A percentile compares a stretch with the other conserved stretches of the same genome.
phyloP scores from a whole-genome alignment of 2,797 vertebrate genomes.

The Adelosebastes latens region DNA sequence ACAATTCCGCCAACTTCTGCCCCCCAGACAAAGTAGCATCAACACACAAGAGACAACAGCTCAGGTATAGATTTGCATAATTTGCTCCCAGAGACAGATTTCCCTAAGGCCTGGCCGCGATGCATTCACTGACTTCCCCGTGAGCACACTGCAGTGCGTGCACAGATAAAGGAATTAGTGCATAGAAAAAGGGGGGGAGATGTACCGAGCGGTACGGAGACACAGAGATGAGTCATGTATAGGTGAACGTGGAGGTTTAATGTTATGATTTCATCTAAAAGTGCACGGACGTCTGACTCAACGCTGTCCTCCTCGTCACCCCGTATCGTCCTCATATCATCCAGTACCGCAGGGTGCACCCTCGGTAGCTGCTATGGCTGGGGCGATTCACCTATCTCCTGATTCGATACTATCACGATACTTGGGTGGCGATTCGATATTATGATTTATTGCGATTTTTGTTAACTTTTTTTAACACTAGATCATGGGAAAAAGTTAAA shows the following conservation, averaged over 20 bases:
- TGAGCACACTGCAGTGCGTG: not conserved
- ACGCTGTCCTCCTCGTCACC: not conserved
- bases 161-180: conserved; percentile 1
- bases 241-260: not conserved
- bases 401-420: too few species aligned
- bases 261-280: not conserved
- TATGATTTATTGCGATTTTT: too few species aligned
- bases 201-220: not conserved
- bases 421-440: too few species aligned
- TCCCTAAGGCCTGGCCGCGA: conserved; percentile 6
- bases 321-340: not conserved
- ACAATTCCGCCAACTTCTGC: not conserved
- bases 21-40: not conserved
- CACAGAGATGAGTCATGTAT: conserved; percentile 8
- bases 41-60: not conserved
- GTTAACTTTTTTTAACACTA: too few species aligned
- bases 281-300: not conserved
- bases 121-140: conserved; percentile 14
- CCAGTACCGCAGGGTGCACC: not conserved
- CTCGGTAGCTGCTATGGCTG: too few species aligned
- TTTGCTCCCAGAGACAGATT: conserved; percentile 16
- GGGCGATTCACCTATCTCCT: too few species aligned
- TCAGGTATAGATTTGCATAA: conserved; percentile 30
- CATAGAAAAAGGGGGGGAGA: not conserved
- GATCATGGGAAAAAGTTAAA: too few species aligned